Conservation (phyloP, 1,140 invertebrate species). For the Antheraea mylitta region DNA sequence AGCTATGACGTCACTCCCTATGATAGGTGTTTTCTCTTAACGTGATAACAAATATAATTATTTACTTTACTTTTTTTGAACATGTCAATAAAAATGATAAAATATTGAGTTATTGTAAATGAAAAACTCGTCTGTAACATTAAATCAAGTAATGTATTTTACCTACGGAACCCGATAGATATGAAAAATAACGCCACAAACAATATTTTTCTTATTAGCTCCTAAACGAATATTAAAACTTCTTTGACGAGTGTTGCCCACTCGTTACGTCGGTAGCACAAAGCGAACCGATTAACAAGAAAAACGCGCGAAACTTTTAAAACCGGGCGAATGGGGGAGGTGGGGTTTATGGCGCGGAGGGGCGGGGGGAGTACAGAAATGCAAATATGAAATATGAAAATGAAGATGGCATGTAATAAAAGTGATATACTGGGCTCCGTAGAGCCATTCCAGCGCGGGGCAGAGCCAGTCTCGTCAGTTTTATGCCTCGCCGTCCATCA, state of each 20-base stretch:
- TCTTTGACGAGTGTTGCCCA: slow-evolving; percentile 30
- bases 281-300: slow-evolving; percentile 59
- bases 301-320: slow-evolving; percentile 58
- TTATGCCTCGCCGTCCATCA: slow-evolving; percentile 77
- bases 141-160: not conserved
- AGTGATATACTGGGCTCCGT: slow-evolving; percentile 80
- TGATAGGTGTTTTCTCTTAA: too few species aligned
- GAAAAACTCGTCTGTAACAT: too few species aligned
- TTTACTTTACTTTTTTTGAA: too few species aligned
- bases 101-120: too few species aligned
- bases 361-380: slow-evolving; percentile 54
- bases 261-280: slow-evolving; percentile 38
- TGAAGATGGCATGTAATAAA: slow-evolving; percentile 81
- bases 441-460: slow-evolving; percentile 74
- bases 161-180: slow-evolving; percentile 16
- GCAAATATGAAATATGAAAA: slow-evolving; percentile 81
- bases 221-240: slow-evolving; percentile 24
- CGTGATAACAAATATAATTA: too few species aligned
- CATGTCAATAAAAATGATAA: too few species aligned
- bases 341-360: slow-evolving; percentile 17
- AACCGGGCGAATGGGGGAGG: slow-evolving; percentile 23
- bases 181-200: not conserved
- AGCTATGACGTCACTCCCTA: too few species aligned
- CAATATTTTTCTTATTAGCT: slow-evolving; percentile 5
- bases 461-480: slow-evolving; percentile 75